A percentile compares a stretch with the other conserved stretches of the same genome.
Evolutionary conservation across 2,888 invertebrate genomes (phyloP).

Genomic region (Caradrina kadenii): DNA sequence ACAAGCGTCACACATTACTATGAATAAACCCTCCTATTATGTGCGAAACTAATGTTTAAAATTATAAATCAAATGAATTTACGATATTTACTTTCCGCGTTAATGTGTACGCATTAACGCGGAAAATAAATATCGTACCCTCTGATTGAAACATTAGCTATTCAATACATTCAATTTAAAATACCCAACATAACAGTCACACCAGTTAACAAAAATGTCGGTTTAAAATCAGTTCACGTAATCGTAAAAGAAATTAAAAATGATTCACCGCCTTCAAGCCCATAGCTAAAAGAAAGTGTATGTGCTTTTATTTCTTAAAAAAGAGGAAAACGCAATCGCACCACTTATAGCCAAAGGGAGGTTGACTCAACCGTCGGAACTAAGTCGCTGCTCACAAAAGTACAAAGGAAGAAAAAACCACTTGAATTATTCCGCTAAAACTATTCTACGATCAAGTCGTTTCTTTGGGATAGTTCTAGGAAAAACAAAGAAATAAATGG

Average conservation of each 20-base stretch:
- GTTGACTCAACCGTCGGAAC: constrained; percentile 4
- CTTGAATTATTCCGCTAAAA: constrained; percentile 30
- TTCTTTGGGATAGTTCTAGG: constrained; percentile 3
- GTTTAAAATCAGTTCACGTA: constrained; percentile 14
- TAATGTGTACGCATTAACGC: too few relatives aligned
- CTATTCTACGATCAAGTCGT: constrained; percentile 16
- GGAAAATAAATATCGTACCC: too few relatives aligned
- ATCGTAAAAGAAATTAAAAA: constrained; percentile 21
- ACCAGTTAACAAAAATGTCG: background rate
- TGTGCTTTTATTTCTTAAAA: constrained; percentile 1
- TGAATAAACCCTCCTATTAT: too few relatives aligned
- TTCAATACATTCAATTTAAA: background rate
- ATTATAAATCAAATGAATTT: too few relatives aligned
- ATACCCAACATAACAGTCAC: background rate
- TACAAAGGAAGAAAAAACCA: background rate
- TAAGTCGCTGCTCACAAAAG: constrained; percentile 1
- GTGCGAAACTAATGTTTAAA: too few relatives aligned
- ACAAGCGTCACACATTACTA: too few relatives aligned
- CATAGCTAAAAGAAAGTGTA: constrained; percentile 27
- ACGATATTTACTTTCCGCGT: too few relatives aligned
- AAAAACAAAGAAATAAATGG: background rate
- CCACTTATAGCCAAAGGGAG: constrained; percentile 19
- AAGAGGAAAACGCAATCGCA: constrained; percentile 1
- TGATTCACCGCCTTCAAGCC: constrained; percentile 23
- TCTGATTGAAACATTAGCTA: background rate